Conservation (phyloP, 2,797 vertebrate genomes). For the Cebuella pygmaea region DNA sequence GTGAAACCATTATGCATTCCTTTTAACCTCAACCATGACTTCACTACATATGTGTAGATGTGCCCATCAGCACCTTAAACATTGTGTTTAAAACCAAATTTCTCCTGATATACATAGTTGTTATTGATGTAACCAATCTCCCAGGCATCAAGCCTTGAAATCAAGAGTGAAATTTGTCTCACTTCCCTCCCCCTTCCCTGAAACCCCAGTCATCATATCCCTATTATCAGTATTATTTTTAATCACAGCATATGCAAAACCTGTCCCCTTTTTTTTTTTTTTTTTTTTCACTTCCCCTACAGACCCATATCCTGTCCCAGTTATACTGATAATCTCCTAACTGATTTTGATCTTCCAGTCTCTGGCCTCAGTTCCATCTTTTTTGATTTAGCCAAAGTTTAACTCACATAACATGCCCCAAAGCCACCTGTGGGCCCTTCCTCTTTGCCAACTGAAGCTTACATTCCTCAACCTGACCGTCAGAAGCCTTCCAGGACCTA, state of each 20-base stretch:
- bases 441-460: constrained; percentile 10
- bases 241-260: not conserved
- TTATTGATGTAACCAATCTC: not conserved
- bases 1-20: not conserved
- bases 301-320: not conserved
- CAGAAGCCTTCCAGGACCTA: not conserved
- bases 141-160: not conserved
- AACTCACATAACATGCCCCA: not conserved
- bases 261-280: not conserved
- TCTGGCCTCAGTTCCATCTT: not conserved
- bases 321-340: not conserved
- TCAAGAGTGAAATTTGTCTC: constrained; percentile 6
- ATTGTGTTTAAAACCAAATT: not conserved
- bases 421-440: not conserved
- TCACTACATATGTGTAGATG: not conserved
- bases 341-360: not conserved
- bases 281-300: not conserved
- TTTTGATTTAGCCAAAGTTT: not conserved
- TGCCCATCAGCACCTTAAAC: not conserved
- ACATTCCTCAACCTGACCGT: not conserved
- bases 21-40: not conserved
- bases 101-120: not conserved
- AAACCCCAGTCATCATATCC: not conserved
- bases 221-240: not conserved
- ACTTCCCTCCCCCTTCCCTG: not conserved